Evolutionary conservation across 2,888 invertebrate species (phyloP).

Genomic region (Pristionchus mayeri): DNA sequence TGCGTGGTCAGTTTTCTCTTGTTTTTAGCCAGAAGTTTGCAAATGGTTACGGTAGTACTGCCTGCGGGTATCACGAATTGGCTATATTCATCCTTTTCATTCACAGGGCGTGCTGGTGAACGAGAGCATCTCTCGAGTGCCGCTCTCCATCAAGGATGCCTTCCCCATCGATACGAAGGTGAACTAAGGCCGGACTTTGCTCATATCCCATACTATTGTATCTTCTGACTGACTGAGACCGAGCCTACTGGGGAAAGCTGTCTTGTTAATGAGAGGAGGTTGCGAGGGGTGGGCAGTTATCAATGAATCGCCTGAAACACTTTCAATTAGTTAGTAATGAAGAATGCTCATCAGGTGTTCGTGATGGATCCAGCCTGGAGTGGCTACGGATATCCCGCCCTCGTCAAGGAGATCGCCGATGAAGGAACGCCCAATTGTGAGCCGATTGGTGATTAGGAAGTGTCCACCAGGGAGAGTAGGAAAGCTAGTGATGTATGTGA

Average conservation of each 20-base stretch:
- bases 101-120: constrained; percentile 57
- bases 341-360: constrained; percentile 54
- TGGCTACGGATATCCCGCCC: constrained; percentile 57
- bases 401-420: constrained; percentile 51
- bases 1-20: constrained; percentile 27
- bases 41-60: background rate
- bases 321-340: too few relatives aligned
- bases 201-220: too few relatives aligned
- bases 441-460: too few relatives aligned
- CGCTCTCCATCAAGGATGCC: constrained; percentile 56
- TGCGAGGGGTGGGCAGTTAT: too few relatives aligned
- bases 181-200: too few relatives aligned
- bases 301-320: too few relatives aligned
- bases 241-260: too few relatives aligned
- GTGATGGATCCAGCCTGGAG: constrained; percentile 52
- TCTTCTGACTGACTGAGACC: too few relatives aligned
- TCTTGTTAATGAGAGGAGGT: too few relatives aligned
- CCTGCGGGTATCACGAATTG: background rate
- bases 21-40: background rate
- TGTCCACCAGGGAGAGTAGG: too few relatives aligned
- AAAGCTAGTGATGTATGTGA: too few relatives aligned
- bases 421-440: constrained; percentile 49
- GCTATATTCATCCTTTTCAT: too few relatives aligned
- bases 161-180: constrained; percentile 53
- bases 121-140: constrained; percentile 50